These are phyloP conservation scores for Gallinago undulata DNA, from an alignment of 2,113 vertebrate genomes.

Conservation along the genomic window DNA sequence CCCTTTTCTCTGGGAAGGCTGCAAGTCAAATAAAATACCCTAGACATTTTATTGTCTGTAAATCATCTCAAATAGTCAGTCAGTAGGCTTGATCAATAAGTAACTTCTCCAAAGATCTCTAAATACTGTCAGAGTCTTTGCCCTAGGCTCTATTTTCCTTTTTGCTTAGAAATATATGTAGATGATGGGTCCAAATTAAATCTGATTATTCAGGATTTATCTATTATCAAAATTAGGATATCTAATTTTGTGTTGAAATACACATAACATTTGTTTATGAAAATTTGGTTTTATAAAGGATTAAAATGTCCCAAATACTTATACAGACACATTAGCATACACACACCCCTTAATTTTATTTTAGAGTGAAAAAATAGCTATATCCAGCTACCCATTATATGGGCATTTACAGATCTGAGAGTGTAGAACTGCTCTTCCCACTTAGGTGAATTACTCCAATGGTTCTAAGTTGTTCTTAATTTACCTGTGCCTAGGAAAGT, in stretches of 20 bases:
- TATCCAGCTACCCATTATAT: background rate
- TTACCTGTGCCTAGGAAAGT: background rate
- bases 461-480: background rate
- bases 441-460: background rate
- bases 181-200: background rate
- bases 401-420: background rate
- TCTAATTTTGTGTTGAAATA: background rate
- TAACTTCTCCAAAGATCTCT: background rate
- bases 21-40: background rate
- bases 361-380: background rate
- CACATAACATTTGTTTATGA: background rate
- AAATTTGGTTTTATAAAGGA: background rate
- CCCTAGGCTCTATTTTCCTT: background rate
- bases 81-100: background rate
- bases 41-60: background rate
- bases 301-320: background rate
- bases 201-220: background rate
- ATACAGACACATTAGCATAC: background rate
- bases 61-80: background rate
- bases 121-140: background rate
- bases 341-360: background rate
- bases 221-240: background rate
- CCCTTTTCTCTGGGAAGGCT: background rate
- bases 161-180: background rate
- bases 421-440: background rate